Evolutionary conservation across 2,888 invertebrate species (phyloP), one percentile per base, ranked within the genome.

Genomic region (Nasonia oneida): DNA sequence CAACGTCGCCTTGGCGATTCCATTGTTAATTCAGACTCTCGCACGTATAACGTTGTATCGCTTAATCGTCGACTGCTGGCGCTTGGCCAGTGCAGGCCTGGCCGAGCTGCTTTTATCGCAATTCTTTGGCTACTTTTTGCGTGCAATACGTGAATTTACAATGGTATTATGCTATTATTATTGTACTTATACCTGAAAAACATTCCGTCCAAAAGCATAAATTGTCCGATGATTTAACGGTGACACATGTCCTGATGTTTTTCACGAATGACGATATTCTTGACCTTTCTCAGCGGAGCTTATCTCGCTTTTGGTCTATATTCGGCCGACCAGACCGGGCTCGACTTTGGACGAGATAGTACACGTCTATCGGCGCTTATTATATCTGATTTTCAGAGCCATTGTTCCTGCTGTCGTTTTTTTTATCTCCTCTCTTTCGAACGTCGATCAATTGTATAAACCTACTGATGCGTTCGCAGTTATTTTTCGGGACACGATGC

Each of bases 11-110:
- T 29, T 29, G 8, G 64, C 64, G 2, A 64, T 29, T 29, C 12
- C 29, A 64, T 64, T 64, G 12, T 64, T 64, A 64, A 64, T 64
- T 29, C 29, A 64, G 12, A 64, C 29, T 29, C 29, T 8, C 29
- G 64, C 29, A 14, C 64, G 23, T 64, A 64, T 57, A 57, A 57
- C 29, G 29, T 64, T 29, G n/a, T 12, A 64, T 64, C 64, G 29
- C 64, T 64, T 29, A 64, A 64, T 64, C 64, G 64, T 29, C 64
- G 64, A 14, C 64, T 23, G 29, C 64, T 64, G 64, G 64, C 64
- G 29, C 29, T 29, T 29, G 64, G 64, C 64, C 64, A 64, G 64
- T 29, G 8, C 64, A n/a, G 64, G 12, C 29, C 64, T 29, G 12
- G 23, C 64, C 29, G 12, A 29, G 8, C 64, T 64, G 64, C 64